These are phyloP conservation scores for Syngnathus typhle DNA, from an alignment of 2,113 vertebrate genomes.

Conservation along the genomic window DNA sequence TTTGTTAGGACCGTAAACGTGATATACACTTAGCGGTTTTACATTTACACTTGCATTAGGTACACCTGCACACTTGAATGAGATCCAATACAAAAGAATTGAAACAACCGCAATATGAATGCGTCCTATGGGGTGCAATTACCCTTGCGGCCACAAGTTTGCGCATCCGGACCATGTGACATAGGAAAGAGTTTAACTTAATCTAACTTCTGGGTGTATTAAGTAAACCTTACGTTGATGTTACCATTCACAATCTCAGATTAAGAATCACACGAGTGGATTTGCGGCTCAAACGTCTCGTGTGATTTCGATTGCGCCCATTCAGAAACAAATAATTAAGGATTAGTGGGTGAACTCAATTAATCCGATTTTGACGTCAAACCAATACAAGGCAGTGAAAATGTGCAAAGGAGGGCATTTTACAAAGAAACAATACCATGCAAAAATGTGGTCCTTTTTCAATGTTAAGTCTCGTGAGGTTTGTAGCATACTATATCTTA, in stretches of 20 bases:
- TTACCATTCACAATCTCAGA: conserved; percentile 20
- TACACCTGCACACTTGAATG: neutral
- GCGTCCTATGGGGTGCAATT: neutral
- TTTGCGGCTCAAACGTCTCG: conserved; percentile 50
- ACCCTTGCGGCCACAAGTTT: neutral
- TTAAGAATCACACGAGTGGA: conserved; percentile 28
- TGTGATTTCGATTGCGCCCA: conserved; percentile 24
- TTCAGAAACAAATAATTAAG: conserved; percentile 13
- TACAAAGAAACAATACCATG: neutral
- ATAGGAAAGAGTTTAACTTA: conserved; percentile 9
- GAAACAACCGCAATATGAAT: neutral
- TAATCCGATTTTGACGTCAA: neutral
- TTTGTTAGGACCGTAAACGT: neutral
- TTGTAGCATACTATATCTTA: neutral
- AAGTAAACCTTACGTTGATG: conserved; percentile 9
- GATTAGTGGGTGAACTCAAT: neutral
- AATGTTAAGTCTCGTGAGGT: neutral
- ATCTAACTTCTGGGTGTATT: conserved; percentile 42
- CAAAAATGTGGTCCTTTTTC: neutral
- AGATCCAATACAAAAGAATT: neutral
- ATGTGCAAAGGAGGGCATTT: neutral
- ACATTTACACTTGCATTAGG: neutral
- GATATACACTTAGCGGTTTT: neutral
- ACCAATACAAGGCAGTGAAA: neutral
- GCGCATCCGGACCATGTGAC: neutral